Base-by-base conservation (phyloP, 2,797 vertebrate genomes). In the Myoxocephalus aenaeus region DNA sequence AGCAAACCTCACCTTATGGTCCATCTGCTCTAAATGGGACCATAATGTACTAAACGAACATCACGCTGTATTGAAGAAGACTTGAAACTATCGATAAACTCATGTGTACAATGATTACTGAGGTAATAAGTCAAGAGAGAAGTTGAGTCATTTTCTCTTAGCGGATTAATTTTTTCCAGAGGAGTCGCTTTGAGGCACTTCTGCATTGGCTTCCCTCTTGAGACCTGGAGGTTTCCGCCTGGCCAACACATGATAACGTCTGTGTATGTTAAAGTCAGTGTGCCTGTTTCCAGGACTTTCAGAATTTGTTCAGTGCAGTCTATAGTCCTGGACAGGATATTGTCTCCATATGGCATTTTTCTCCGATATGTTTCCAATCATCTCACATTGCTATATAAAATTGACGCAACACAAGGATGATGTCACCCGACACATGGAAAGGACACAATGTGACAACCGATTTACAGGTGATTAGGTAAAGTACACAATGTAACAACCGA, bases 291-390 rank as follows among this genome's bases (percentile, higher is more conserved):
- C 69, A 83, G 57, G 51, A 64, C 75, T 86, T 82, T 57, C 67
- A 67, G 63, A 79, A 82, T 83, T 38, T 59, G 73, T 73, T 79
- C 56, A 48, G 46, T 32, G 62, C 51, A 53, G 22, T 57, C 63
- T 32, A 36, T 48, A 42, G 62, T 65, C 61, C 65, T 44, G 51
- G 69, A 65, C 77, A 89, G 79, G 85, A 90, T 85, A 88, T 86
- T 85, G 75, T 65, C 86, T 88, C 88, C 82, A 90, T 83, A 73
- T 90, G 89, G 68, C 65, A 78, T 83, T 76, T 86, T 84, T 5
- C 57, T 69, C 27, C 58, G 36, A 79, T 68, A 76, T 80, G 84
- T 83, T 89, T 91, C 87, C 77, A 80, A 86, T 89, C 85, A 87
- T 82, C 82, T 82, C 65, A 38, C 67, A 75, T 87, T 63, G 70